Evolutionary conservation across 2,113 vertebrate species (phyloP).

Genomic region (Lathamus discolor): DNA sequence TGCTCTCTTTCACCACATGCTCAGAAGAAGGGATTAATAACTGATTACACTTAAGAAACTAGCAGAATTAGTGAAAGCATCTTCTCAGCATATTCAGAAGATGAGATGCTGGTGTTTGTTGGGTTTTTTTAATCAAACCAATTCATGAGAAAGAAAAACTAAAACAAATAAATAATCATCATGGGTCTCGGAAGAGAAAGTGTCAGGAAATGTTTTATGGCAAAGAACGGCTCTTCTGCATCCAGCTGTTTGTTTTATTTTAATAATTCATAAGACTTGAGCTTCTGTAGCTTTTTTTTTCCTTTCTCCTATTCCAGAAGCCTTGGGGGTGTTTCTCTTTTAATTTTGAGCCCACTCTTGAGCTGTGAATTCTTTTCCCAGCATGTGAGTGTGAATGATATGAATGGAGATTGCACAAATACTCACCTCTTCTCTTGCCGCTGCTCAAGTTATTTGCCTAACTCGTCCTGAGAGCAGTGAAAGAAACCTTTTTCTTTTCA

Average conservation of each 20-base stretch:
- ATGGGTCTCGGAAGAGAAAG: background rate
- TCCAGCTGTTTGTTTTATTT: constrained; percentile 48
- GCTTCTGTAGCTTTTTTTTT: background rate
- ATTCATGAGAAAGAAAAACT: constrained; percentile 9
- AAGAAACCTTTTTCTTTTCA: background rate
- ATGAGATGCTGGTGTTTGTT: background rate
- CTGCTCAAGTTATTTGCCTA: background rate
- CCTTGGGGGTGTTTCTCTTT: constrained; percentile 39
- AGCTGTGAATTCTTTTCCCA: constrained; percentile 30
- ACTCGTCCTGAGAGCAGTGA: constrained; percentile 21
- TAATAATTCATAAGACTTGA: background rate
- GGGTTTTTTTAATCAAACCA: constrained; percentile 15
- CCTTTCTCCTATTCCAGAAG: background rate
- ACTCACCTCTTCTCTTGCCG: background rate
- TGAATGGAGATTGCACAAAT: background rate
- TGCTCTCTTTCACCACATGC: background rate
- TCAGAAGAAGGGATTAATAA: background rate
- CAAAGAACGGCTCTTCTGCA: constrained; percentile 19
- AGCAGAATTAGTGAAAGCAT: background rate
- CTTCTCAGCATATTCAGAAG: background rate
- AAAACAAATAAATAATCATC: background rate
- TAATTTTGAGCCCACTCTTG: constrained; percentile 31
- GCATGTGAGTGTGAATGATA: background rate
- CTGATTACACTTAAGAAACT: background rate
- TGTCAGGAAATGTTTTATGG: background rate